Base-by-base conservation (phyloP, 30 jellyfish, hydroid and myxozoan species). In the Aurelia aurita complex sp. Pacific region DNA sequence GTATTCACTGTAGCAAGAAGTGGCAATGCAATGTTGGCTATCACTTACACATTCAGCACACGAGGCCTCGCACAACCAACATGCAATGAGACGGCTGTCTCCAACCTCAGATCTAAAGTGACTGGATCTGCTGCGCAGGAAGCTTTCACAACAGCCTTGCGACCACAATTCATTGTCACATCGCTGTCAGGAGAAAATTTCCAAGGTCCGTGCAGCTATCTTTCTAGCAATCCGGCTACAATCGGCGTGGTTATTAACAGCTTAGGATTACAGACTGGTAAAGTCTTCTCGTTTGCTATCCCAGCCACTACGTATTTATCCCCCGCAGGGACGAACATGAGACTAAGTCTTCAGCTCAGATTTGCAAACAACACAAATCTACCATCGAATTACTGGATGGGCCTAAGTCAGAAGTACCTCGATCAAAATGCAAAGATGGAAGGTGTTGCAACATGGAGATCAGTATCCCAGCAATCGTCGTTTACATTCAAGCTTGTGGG, bases 261-360 rank as follows among this genome's bases (percentile, higher is more conserved):
- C n/a, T 43, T 74, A 18, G 40, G 32, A 52, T 57, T 86, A 70
- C 59, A 63, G 19, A 89, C 52, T 13, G 89, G 89, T n/a, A 46
- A 35, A 67, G 59, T 10, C 63, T 86, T 86, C 64, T 42, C 89
- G 29, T 50, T 63, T 70, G 64, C 72, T 18, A 57, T 86, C 23
- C 75, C 90, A 3, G n/a, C 50, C 2, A 57, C 79, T 32, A 15
- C 81, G 35, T 86, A 65, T 69, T 17, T 36, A 53, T 4, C 80
- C 18, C 90, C 96, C 32, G 16, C 89, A 2, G 89, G 85, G n/a
- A 76, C 86, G 74, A 86, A 66, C 61, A 86, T 77, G 96, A 80
- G 85, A 11, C 67, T 86, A 57, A 63, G 67, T 32, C 74, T 86
- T 13, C 77, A 76, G 36, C 81, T 77, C 55, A 68, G 88, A 43